These are phyloP conservation scores for Neodiprion lecontei DNA, from an alignment of 1,140 invertebrate species.

Conservation along the genomic window DNA sequence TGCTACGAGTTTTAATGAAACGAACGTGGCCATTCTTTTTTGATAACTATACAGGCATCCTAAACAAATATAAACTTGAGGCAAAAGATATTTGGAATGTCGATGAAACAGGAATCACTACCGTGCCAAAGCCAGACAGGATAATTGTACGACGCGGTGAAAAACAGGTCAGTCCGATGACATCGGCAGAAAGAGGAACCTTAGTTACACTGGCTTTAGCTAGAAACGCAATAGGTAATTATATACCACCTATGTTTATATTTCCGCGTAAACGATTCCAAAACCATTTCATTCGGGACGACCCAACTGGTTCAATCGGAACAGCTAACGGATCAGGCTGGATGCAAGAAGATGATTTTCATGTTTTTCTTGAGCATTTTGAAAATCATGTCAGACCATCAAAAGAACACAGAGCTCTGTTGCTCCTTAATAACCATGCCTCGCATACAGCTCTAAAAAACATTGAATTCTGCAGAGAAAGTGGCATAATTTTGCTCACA, in stretches of 20 bases:
- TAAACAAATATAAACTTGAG: constrained; percentile 30
- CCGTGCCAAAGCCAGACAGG: constrained; percentile 52
- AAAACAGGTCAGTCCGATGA: constrained; percentile 58
- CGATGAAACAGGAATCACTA: constrained; percentile 57
- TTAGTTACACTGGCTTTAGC: constrained; percentile 52
- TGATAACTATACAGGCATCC: constrained; percentile 32
- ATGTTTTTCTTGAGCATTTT: constrained; percentile 51
- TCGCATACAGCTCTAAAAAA: constrained; percentile 46
- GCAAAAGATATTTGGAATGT: constrained; percentile 46
- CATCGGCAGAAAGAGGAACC: constrained; percentile 53
- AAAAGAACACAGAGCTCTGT: constrained; percentile 41
- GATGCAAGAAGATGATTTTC: constrained; percentile 46
- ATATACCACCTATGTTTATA: constrained; percentile 54
- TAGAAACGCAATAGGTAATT: constrained; percentile 51
- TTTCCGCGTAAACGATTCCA: constrained; percentile 51
- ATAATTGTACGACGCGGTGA: constrained; percentile 46
- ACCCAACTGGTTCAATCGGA: constrained; percentile 45
- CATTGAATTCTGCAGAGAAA: constrained; percentile 42
- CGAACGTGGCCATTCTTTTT: constrained; percentile 39
- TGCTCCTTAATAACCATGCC: constrained; percentile 56
- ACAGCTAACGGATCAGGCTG: constrained; percentile 46
- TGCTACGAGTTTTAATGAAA: constrained; percentile 44
- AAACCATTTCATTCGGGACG: constrained; percentile 44
- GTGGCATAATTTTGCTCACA: constrained; percentile 49
- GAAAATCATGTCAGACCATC: constrained; percentile 41